These are phyloP conservation scores for Acanthosoma haemorrhoidale DNA, from an alignment of 2,888 invertebrate species.

Conservation along the genomic window DNA sequence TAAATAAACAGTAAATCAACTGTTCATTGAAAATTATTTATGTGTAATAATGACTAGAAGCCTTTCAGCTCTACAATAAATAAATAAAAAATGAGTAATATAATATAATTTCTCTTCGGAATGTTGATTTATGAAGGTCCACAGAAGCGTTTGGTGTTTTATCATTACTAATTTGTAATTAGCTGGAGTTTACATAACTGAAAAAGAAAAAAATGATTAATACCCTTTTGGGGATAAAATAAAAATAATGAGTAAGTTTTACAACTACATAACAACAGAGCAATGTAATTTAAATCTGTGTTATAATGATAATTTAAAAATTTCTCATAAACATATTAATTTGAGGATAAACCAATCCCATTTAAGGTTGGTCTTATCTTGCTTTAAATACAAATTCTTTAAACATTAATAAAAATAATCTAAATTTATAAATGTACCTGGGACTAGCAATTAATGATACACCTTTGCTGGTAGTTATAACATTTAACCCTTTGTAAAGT, in stretches of 20 bases:
- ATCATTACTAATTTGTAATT: not conserved
- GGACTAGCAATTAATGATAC: conserved; percentile 39
- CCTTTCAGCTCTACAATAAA: conserved; percentile 20
- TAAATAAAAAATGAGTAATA: not conserved
- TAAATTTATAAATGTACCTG: not conserved
- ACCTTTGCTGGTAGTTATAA: conserved; percentile 41
- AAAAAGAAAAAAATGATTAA: not conserved
- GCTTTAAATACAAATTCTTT: too few relatives aligned
- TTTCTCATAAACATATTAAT: too few relatives aligned
- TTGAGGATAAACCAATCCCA: too few relatives aligned
- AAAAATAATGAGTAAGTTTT: too few relatives aligned
- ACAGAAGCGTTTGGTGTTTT: conserved; percentile 4
- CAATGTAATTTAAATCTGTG: too few relatives aligned
- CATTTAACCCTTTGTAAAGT: conserved; percentile 42
- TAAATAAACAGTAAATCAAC: conserved; percentile 11
- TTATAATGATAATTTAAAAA: too few relatives aligned
- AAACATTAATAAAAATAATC: too few relatives aligned
- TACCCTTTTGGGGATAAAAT: not conserved
- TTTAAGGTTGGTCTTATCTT: too few relatives aligned
- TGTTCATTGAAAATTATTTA: conserved; percentile 8
- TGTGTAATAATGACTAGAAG: conserved; percentile 25
- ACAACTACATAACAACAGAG: too few relatives aligned
- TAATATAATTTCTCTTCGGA: not conserved
- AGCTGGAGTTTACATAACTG: conserved; percentile 18
- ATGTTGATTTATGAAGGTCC: conserved; percentile 3